Conservation (phyloP, 23 tunicate species). For the Oikopleura vanhoeffeni region DNA sequence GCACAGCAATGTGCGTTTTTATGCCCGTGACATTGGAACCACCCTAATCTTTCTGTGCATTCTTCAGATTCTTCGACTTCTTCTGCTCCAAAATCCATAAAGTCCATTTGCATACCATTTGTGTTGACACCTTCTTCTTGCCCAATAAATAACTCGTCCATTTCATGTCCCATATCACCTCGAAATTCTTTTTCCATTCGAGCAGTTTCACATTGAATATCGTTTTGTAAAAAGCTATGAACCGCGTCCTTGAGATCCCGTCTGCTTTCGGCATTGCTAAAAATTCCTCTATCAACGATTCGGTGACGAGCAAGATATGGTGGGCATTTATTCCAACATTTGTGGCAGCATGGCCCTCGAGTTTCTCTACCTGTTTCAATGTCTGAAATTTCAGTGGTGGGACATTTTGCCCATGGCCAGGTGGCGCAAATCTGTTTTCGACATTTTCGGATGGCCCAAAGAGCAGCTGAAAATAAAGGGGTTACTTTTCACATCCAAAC, state of each 20-base stretch:
- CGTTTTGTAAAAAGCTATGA: not conserved
- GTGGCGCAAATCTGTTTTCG: not conserved
- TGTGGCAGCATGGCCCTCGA: slow-evolving; percentile 12
- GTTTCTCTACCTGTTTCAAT: not conserved
- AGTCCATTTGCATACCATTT: too few species aligned
- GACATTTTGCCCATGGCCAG: not conserved
- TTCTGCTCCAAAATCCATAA: too few species aligned
- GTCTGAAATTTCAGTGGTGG: not conserved
- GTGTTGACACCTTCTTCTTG: too few species aligned
- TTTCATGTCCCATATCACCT: too few species aligned
- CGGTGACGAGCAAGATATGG: not conserved
- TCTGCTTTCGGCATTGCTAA: not conserved
- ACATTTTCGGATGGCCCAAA: slow-evolving; percentile 4
- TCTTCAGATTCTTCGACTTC: too few species aligned
- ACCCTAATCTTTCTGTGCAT: too few species aligned
- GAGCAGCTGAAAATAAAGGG: not conserved
- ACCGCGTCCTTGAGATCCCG: not conserved
- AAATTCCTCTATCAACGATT: not conserved
- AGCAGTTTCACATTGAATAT: not conserved
- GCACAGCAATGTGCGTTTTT: slow-evolving; percentile 19
- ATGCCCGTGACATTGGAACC: slow-evolving; percentile 79
- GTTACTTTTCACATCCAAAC: too few species aligned
- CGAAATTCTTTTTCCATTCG: not conserved
- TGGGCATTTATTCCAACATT: slow-evolving; percentile 9
- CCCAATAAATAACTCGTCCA: too few species aligned